Evolutionary conservation across 2,888 invertebrate species (phyloP), one percentile per base, ranked within the genome.

Genomic region (Drosophila sordidula): DNA sequence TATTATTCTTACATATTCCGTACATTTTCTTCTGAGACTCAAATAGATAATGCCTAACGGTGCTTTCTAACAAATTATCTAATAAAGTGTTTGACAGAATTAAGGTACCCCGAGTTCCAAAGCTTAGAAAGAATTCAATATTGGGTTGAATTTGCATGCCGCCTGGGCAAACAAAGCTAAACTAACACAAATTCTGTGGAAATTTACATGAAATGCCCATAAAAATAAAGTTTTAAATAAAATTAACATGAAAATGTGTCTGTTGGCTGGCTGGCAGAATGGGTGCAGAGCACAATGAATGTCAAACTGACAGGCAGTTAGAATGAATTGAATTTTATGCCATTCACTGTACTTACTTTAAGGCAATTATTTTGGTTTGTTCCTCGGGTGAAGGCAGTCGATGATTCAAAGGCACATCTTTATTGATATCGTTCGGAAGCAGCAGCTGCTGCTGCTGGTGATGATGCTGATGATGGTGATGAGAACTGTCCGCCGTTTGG

Each of bases 361-460:
- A 94, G 83, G 96, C 96, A 90, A 97, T 95, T 84, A 96, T 95
- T 92, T 96, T 95, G 78, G 96, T 94, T 93, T 97, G 97, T 92
- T 97, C 97, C 92, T 97, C 96, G 38, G 97, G 97, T 77, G 97
- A 97, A 49, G 97, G 97, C 89, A 97, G 93, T 91, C 96, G 95
- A 93, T 97, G 97, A 93, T 97, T 96, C 83, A 97, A 95, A 79
- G 95, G 96, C 91, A 93, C 93, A 79, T 92, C 91, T 91, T 92
- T 91, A 87, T 91, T 91, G 83, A 92, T 91, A 84, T 91, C 91
- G 81, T 91, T 91, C 79, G 92, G 89, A 80, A 91, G 80, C 68
- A 90, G 85, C 62, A 90, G 87, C 46, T 82, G 86, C 36, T 62
- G 64, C 34, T 82, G 78, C 6, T 78, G 78, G 12, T 65, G 81